Base-by-base conservation (phyloP, 2,797 vertebrate species). In the Lycodopsis pacificus region DNA sequence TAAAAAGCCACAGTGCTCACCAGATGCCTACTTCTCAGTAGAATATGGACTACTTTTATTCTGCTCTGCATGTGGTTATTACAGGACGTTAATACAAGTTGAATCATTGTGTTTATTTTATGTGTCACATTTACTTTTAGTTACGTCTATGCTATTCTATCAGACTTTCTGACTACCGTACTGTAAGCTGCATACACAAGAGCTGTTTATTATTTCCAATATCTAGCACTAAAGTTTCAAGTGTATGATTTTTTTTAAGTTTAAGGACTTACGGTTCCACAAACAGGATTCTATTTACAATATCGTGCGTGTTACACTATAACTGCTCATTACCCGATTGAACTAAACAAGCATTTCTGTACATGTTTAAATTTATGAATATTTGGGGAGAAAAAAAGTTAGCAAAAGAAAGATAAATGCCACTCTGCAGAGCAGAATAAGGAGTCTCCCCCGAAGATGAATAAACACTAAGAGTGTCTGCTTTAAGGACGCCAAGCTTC, bases 11-110 rank as follows among this genome's bases (percentile, higher is more conserved):
- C 87, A 93, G 25, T 90, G 76, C 68, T 94, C 96, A 48, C 73
- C 80, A 3, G 93, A 95, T 93, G 96, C 96, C 91, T 98, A 94
- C 94, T 75, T 81, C 74, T 46, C 79, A 82, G 76, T 89, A 80
- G 86, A 86, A 89, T 82, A 84, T 57, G 17, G 84, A 80, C 77
- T 65, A 34, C 90, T 74, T 93, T 92, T 92, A 91, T 92, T 95
- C 94, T 67, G 95, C 97, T 96, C 96, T 97, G 97, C 97, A 97
- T 96, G 95, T 94, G 94, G 92, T 94, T 92, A 79, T 82, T 95
- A 91, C 85, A 88, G 63, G 68, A 79, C 62, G 87, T 88, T 80
- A 86, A 57, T 88, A 82, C 80, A 85, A 79, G 80, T 17, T 84
- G 51, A 87, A 82, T 85, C 2, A 73, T 75, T 86, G 83, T 88